Conservation (phyloP, 2,888 invertebrate species). For the Tuberolachnus salignus region DNA sequence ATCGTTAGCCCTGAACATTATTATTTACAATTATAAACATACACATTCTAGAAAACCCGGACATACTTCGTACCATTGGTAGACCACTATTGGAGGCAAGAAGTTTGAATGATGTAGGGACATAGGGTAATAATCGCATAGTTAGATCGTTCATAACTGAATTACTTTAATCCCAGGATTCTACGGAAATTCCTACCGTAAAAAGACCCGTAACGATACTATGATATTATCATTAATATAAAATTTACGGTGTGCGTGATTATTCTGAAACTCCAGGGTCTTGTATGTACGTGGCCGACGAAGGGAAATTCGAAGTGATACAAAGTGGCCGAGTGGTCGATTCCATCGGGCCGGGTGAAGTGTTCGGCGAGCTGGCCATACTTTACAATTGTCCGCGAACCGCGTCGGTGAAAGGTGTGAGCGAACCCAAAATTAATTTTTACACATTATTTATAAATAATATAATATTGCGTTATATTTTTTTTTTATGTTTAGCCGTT, state of each 20-base stretch:
- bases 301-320: constrained; percentile 73
- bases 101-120: no score
- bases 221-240: no score
- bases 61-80: no score
- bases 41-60: no score
- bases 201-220: no score
- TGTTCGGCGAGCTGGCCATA: constrained; percentile 76
- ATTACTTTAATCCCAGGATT: no score
- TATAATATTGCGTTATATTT: background rate
- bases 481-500: constrained; percentile 65
- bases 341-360: constrained; percentile 70
- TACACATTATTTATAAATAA: background rate
- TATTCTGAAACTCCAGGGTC: constrained; percentile 63
- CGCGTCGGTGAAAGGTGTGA: constrained; percentile 69
- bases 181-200: no score
- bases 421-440: background rate
- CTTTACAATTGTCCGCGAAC: constrained; percentile 76
- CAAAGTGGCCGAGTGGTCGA: constrained; percentile 71
- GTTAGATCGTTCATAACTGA: no score
- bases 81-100: no score
- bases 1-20: no score
- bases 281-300: constrained; percentile 70
- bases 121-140: no score
- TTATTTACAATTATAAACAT: no score
- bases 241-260: background rate